Evolutionary conservation across 2,888 invertebrate genomes (phyloP), one percentile per base, ranked within the genome.

Genomic region (Drosophila lacicola): DNA sequence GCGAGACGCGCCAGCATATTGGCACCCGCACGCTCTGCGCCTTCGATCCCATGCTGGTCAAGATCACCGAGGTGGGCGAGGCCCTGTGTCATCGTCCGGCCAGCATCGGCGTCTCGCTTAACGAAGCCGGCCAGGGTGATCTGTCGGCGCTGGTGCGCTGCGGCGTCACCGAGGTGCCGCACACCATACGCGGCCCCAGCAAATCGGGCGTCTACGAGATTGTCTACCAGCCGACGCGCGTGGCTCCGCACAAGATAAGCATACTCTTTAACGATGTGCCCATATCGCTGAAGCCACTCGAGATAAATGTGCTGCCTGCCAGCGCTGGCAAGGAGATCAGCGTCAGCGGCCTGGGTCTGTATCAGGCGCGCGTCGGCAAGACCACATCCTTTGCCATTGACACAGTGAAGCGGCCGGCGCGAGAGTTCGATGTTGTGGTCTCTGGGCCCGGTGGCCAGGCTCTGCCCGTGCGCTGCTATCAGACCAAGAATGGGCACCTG

Each of bases 401-500:
- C 91, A 98, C 98, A 0, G 94, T 97, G 8, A 97, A 97, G 4
- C 94, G 96, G 50, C 95, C 96, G 2, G 96, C 96, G 1, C 94
- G 97, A 61, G 97, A 98, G 91, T 98, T 98, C 90, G 98, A 98
- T 91, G 98, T 98, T 0, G 96, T 98, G 0, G 96, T 97, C 1
- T 96, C 96, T 0, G 96, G 96, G 0, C 96, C 96, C 0, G 95
- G 95, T 8, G 95, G 96, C 0, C 94, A 95, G 73, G 96, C 97
- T 0, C 94, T 98, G 44, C 97, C 98, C 0, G 97, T 99, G 3
- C 92, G 98, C 64, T 98, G 99, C 90, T 98, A 98, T 92, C 98
- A 98, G 91, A 99, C 99, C 70, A 97, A 98, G 90, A 98, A 98
- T 70, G 99, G 99, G 2, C 96, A 98, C 89, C 94, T 98, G 61